Evolutionary conservation across 2,888 invertebrate species (phyloP).

Genomic region (Pemphredon lugubris): DNA sequence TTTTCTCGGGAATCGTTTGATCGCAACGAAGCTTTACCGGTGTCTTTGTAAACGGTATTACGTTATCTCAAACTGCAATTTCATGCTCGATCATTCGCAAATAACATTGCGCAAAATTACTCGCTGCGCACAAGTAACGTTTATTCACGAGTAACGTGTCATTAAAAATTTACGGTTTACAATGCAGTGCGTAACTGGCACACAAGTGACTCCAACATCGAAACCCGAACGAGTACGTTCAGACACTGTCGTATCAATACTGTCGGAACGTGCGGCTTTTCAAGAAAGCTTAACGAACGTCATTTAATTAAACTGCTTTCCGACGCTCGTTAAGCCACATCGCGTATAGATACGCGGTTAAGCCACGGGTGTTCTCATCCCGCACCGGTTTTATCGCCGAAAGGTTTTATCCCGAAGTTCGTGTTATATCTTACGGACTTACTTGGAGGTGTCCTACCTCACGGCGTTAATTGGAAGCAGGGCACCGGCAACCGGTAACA

Average conservation of each 20-base stretch:
- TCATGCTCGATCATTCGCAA: background rate
- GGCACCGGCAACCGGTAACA: no score
- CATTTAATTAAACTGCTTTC: conserved; percentile 32
- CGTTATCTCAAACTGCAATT: background rate
- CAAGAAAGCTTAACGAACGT: conserved; percentile 4
- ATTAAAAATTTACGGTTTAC: background rate
- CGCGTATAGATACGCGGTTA: conserved; percentile 4
- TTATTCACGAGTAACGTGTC: background rate
- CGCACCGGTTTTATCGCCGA: conserved; percentile 23
- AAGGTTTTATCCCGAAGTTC: conserved; percentile 14
- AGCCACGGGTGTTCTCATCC: background rate
- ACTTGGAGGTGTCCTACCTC: conserved; percentile 28
- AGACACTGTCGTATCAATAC: background rate
- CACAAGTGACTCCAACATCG: background rate
- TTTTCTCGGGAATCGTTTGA: no score
- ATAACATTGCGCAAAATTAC: background rate
- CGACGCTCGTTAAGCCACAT: conserved; percentile 6
- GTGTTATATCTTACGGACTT: conserved; percentile 34
- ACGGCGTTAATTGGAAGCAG: conserved; percentile 40
- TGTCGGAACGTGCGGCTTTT: background rate
- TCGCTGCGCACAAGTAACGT: background rate
- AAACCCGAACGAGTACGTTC: background rate
- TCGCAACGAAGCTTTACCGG: no score
- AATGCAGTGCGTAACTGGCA: no score
- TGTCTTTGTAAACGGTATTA: background rate